A percentile compares a stretch with the other conserved stretches of the same genome.
Evolutionary conservation across 2,888 invertebrate species (phyloP).

Genomic region (Phortica magna): DNA sequence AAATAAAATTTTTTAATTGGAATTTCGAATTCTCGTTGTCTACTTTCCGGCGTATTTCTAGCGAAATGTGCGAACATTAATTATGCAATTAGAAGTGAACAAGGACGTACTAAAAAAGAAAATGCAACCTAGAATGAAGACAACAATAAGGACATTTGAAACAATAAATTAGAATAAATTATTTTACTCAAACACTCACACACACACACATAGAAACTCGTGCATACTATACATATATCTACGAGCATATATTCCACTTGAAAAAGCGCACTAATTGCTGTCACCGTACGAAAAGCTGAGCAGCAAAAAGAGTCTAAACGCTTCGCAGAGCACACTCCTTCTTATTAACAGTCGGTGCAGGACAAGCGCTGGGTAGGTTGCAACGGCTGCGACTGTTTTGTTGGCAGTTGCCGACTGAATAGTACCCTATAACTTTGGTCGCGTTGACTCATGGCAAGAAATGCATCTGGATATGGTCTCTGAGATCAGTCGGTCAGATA

Average conservation of each 20-base stretch:
- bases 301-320: not conserved
- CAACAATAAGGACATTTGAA: not conserved
- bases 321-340: no score
- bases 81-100: not conserved
- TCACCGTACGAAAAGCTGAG: not conserved
- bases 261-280: conserved; percentile 36
- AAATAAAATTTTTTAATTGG: no score
- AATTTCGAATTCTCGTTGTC: no score
- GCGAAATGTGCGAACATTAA: no score
- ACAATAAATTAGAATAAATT: not conserved
- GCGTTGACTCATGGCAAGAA: no score
- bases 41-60: no score
- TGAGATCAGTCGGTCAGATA: no score
- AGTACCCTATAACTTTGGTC: not conserved
- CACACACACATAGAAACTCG: conserved; percentile 25
- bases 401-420: no score
- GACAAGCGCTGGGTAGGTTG: not conserved
- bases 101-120: not conserved
- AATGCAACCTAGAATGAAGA: not conserved
- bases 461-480: no score
- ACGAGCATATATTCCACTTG: conserved; percentile 21
- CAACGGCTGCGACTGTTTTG: not conserved
- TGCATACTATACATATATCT: not conserved
- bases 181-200: not conserved
- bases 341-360: no score